These are phyloP conservation scores for Pseudomugil tenellus DNA, from an alignment of 2,797 vertebrate species.

Conservation along the genomic window DNA sequence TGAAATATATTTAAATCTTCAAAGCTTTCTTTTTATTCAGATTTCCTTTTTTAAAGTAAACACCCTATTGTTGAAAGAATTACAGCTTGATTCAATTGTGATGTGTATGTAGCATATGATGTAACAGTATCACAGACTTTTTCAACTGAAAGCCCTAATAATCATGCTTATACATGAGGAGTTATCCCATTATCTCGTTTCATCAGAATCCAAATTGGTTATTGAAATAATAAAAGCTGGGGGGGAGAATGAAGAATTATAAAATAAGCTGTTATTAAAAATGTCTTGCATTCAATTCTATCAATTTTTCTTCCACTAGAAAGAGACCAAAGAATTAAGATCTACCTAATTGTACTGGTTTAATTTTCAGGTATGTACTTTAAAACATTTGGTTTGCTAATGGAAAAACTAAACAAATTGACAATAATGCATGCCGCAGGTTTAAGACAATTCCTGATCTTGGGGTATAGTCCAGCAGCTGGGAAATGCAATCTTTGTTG, in stretches of 20 bases:
- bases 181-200: slow-evolving; percentile 1
- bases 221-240: neutral
- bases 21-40: slow-evolving; percentile 81
- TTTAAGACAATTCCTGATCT: slow-evolving; percentile 8
- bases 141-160: slow-evolving; percentile 8
- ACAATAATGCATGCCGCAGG: neutral
- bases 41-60: slow-evolving; percentile 74
- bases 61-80: slow-evolving; percentile 70
- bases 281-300: neutral
- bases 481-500: slow-evolving; percentile 6
- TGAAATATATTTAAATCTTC: slow-evolving; percentile 83
- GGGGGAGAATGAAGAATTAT: neutral
- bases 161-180: slow-evolving; percentile 4
- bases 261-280: slow-evolving; percentile 6
- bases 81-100: slow-evolving; percentile 60
- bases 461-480: slow-evolving; percentile 12
- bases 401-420: neutral
- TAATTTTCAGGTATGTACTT: slow-evolving; percentile 1
- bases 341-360: slow-evolving; percentile 10
- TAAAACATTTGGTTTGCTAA: neutral
- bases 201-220: slow-evolving; percentile 13
- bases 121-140: slow-evolving; percentile 32
- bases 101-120: slow-evolving; percentile 63
- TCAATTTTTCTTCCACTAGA: slow-evolving; percentile 7
- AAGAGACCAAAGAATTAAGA: slow-evolving; percentile 44